A percentile compares a stretch with the other conserved stretches of the same genome.
Evolutionary conservation across 2,888 invertebrate genomes (phyloP).

Genomic region (Sepiola atlantica): DNA sequence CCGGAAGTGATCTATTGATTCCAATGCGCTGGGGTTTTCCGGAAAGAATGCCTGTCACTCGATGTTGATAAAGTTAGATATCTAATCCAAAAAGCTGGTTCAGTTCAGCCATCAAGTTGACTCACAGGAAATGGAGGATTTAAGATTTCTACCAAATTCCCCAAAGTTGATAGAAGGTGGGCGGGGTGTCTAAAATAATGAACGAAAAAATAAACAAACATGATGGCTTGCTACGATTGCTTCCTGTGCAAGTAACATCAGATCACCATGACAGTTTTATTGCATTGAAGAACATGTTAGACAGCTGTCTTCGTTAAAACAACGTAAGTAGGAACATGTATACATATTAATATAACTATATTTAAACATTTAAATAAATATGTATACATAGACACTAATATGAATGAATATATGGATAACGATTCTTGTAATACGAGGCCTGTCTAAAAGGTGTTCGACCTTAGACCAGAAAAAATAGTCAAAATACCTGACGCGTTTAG

Average conservation of each 20-base stretch:
- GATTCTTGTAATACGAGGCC: too few relatives aligned
- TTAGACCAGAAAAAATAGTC: too few relatives aligned
- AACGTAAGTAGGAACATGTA: background rate
- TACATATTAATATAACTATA: background rate
- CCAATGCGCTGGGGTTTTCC: too few relatives aligned
- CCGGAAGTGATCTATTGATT: background rate
- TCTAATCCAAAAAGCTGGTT: background rate
- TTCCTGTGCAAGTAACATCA: background rate
- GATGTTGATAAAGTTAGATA: background rate
- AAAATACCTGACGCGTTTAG: too few relatives aligned
- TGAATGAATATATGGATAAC: background rate
- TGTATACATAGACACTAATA: background rate
- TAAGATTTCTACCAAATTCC: background rate
- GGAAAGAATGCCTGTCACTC: background rate
- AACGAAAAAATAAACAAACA: background rate
- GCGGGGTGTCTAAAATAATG: too few relatives aligned
- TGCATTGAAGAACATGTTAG: background rate
- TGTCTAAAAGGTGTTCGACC: too few relatives aligned
- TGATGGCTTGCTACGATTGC: background rate
- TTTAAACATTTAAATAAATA: background rate
- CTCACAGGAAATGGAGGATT: background rate
- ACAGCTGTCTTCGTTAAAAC: background rate
- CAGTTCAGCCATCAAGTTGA: background rate
- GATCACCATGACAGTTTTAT: background rate
- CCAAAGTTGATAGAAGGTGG: background rate